These are phyloP conservation scores for Sebastes flavidus DNA, from an alignment of 2,797 vertebrate species.

Conservation along the genomic window DNA sequence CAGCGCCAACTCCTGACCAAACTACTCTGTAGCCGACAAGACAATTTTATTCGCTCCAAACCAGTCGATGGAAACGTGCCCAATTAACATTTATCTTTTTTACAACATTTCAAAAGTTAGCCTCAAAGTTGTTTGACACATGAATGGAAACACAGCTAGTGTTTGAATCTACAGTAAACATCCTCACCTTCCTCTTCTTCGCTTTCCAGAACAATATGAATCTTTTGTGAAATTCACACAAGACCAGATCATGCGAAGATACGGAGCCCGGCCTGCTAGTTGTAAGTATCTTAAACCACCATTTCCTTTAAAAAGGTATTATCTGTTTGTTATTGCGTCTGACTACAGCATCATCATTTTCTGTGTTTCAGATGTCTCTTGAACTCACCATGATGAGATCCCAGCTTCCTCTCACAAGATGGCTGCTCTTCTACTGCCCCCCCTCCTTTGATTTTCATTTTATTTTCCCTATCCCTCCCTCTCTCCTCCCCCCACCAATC, in stretches of 20 bases:
- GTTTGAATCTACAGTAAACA: neutral
- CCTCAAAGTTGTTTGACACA: no score
- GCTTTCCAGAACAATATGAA: constrained; percentile 91
- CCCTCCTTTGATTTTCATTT: constrained; percentile 47
- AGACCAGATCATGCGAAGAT: constrained; percentile 96
- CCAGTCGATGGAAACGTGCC: no score
- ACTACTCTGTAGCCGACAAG: no score
- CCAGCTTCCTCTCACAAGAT: constrained; percentile 84
- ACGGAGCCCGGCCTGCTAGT: constrained; percentile 91
- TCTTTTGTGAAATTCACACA: constrained; percentile 98
- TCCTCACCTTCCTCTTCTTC: constrained; percentile 1
- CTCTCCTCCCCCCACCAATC: constrained; percentile 8
- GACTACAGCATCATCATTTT: neutral
- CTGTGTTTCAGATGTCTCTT: constrained; percentile 89
- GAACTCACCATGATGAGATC: constrained; percentile 81
- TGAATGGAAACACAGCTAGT: no score
- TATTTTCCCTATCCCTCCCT: neutral
- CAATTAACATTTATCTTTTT: no score
- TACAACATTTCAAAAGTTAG: no score
- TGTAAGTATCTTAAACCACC: constrained; percentile 81
- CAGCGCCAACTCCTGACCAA: no score
- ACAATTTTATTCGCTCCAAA: accelerated
- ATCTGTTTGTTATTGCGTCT: neutral
- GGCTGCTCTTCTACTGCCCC: constrained; percentile 77
- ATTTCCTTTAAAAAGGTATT: neutral